Base-by-base conservation (phyloP, 2,113 vertebrate genomes). In the Burhinus oedicnemus region DNA sequence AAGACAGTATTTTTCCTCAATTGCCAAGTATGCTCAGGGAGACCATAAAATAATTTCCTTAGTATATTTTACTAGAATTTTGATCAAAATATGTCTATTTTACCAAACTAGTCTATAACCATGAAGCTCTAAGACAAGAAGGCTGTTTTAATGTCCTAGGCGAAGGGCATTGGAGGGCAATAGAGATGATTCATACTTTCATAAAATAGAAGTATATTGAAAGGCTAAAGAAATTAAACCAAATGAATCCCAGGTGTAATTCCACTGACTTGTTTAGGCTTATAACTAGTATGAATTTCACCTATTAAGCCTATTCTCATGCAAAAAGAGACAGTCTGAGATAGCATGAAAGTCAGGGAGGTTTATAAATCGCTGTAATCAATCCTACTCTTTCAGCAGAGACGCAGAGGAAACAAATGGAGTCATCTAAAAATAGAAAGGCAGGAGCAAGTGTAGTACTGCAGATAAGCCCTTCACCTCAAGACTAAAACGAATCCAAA, bases 171-270 rank as follows among this genome's bases (percentile, higher is more conserved):
- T 49, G 68, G 75, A 79, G 42, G 21, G 36, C 93, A 85, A 89
- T 83, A 71, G 47, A 92, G 26, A 83, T 86, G 80, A 86, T 94
- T 92, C 85, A 92, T 92, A 80, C 57, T 83, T 95, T 79, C 83
- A 91, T 96, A 82, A 95, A 93, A 87, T 19, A 80, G 75, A 82
- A 90, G 32, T 74, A 83, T 92, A 84, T 36, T 86, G 82, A 94
- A 94, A 93, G n/a, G 64, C 47, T 87, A 75, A 92, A 88, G 61
- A 93, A 87, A 92, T 81, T 87, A 95, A 95, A 76, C 44, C 15
- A 87, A 94, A 93, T 84, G 34, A 71, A 95, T 91, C 83, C 83
- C 69, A 75, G 42, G 38, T 86, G 76, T 82, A 93, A 75, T 80
- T 70, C 70, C 55, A 36, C 55, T 91, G 77, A 72, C 74, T 89